These are phyloP conservation scores for Charanyca ferruginea DNA, from an alignment of 2,888 invertebrate species.

Conservation along the genomic window DNA sequence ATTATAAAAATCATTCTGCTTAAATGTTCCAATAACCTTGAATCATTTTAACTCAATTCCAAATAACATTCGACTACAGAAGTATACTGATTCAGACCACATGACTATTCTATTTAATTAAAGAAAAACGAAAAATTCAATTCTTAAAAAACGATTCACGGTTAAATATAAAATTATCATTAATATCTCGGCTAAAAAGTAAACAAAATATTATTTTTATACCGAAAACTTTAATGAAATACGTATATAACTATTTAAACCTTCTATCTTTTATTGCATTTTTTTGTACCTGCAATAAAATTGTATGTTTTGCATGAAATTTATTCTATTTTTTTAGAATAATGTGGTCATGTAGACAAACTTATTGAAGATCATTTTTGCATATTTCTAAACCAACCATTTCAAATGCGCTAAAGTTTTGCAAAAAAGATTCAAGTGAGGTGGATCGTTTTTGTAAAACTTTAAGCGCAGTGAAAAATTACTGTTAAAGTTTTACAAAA, in stretches of 20 bases:
- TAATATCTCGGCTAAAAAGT: slow-evolving; percentile 5
- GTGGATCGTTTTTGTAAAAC: slow-evolving; percentile 34
- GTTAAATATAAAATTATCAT: slow-evolving; percentile 10
- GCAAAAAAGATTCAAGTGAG: slow-evolving; percentile 32
- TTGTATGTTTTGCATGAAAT: slow-evolving; percentile 19
- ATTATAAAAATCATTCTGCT: not conserved
- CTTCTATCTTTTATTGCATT: slow-evolving; percentile 21
- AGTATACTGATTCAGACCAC: slow-evolving; percentile 29
- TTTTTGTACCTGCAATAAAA: slow-evolving; percentile 26
- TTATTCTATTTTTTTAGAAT: slow-evolving; percentile 23
- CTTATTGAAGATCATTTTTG: slow-evolving; percentile 38
- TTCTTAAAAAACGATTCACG: slow-evolving; percentile 16
- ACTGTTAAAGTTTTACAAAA: slow-evolving; percentile 34
- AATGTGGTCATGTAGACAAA: slow-evolving; percentile 27
- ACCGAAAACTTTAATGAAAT: slow-evolving; percentile 8
- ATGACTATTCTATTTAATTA: slow-evolving; percentile 20
- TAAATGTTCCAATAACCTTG: slow-evolving; percentile 22
- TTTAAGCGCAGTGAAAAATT: slow-evolving; percentile 32
- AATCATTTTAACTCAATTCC: slow-evolving; percentile 30
- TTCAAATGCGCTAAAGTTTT: slow-evolving; percentile 28
- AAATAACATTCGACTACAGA: slow-evolving; percentile 33
- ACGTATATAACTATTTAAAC: not conserved
- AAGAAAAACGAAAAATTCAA: slow-evolving; percentile 17
- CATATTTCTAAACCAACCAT: slow-evolving; percentile 35
- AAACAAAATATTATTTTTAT: slow-evolving; percentile 5